A percentile compares a stretch with the other conserved stretches of the same genome.
These are phyloP conservation scores for Nephrotoma flavescens DNA, from an alignment of 2,888 invertebrate genomes.

Conservation along the genomic window DNA sequence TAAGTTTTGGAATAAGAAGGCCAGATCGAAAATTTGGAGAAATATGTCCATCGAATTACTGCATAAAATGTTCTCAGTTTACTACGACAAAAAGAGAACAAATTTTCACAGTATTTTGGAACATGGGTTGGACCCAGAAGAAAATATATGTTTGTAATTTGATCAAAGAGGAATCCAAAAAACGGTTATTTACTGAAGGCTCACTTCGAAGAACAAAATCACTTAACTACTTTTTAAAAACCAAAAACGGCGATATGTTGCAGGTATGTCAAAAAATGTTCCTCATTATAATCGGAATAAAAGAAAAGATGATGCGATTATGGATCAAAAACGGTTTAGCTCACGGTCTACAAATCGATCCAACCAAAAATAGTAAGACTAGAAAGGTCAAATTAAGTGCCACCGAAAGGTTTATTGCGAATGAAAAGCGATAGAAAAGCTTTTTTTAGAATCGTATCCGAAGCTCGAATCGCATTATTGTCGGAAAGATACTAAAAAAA, in stretches of 20 bases:
- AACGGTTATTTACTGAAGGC: background rate
- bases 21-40: background rate
- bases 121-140: no score
- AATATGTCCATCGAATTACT: background rate
- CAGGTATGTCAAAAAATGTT: background rate
- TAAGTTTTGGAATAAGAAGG: background rate
- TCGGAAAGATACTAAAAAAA: no score
- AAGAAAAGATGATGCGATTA: no score
- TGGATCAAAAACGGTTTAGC: no score
- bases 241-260: background rate
- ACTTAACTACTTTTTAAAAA: background rate
- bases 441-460: no score
- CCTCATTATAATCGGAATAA: background rate
- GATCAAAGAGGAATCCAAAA: background rate
- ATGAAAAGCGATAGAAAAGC: no score
- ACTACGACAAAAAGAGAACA: background rate
- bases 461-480: no score
- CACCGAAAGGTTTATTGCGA: no score
- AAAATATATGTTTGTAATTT: no score
- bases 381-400: no score
- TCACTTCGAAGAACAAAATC: background rate
- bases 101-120: background rate
- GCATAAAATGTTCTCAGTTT: background rate
- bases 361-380: no score
- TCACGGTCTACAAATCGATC: no score